A percentile compares a stretch with the other conserved stretches of the same genome.
Conservation (phyloP, 2,888 invertebrate species). For the Cheiracanthium punctorium region DNA sequence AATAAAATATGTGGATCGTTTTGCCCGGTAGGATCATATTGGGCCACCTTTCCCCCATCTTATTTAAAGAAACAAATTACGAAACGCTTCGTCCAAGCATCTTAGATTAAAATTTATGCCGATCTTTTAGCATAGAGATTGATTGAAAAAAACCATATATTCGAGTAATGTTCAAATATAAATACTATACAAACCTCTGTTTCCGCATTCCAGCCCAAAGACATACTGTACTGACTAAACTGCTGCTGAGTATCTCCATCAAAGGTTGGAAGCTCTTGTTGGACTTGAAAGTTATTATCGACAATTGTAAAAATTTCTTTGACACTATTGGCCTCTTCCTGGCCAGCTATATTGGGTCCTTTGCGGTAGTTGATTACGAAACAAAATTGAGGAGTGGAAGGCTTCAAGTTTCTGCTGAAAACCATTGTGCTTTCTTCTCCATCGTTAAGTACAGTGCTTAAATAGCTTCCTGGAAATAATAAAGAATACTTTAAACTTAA, state of each 20-base stretch:
- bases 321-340: background rate
- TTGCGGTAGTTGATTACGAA: slow-evolving; percentile 31
- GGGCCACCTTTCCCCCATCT: too few relatives aligned
- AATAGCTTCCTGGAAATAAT: slow-evolving; percentile 28
- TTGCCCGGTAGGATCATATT: too few relatives aligned
- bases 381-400: background rate
- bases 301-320: slow-evolving; percentile 12
- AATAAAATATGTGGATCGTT: too few relatives aligned
- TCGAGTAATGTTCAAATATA: too few relatives aligned
- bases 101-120: too few relatives aligned
- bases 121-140: too few relatives aligned
- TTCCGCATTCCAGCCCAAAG: slow-evolving; percentile 14
- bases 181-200: slow-evolving; percentile 23
- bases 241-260: slow-evolving; percentile 19
- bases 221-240: slow-evolving; percentile 26
- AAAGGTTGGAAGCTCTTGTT: slow-evolving; percentile 6
- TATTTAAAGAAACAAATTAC: too few relatives aligned
- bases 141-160: too few relatives aligned
- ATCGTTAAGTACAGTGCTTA: slow-evolving; percentile 22
- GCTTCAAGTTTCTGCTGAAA: slow-evolving; percentile 19
- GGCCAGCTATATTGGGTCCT: slow-evolving; percentile 28
- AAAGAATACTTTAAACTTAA: background rate
- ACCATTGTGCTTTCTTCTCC: slow-evolving; percentile 34
- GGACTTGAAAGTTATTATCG: background rate
- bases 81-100: too few relatives aligned